These are phyloP conservation scores for Toxotes jaculatrix DNA, from an alignment of 2,113 vertebrate species.

Conservation along the genomic window DNA sequence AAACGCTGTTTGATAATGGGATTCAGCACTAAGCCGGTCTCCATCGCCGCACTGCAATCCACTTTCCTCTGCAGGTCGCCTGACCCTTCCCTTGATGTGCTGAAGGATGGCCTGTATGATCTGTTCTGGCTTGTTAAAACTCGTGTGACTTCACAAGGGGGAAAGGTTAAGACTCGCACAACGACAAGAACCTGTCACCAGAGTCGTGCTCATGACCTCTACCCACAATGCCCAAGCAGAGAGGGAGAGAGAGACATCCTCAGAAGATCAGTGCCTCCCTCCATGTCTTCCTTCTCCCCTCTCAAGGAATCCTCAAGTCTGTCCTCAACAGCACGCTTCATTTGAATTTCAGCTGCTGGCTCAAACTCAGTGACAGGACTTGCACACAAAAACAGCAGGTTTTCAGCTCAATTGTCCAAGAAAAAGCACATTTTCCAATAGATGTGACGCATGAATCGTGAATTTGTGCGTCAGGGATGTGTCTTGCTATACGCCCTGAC, in stretches of 20 bases:
- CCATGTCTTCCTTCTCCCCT: not conserved
- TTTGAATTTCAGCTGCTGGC: constrained; percentile 54
- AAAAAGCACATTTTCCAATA: constrained; percentile 46
- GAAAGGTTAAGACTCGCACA: constrained; percentile 47
- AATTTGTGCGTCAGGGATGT: constrained; percentile 30
- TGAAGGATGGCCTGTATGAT: constrained; percentile 55
- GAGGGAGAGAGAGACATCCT: not conserved
- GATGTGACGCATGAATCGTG: constrained; percentile 33
- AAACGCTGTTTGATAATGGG: constrained; percentile 73
- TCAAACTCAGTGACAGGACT: constrained; percentile 2
- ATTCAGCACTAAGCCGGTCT: constrained; percentile 71
- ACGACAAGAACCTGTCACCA: constrained; percentile 53
- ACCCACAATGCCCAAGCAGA: constrained; percentile 17
- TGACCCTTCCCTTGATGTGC: constrained; percentile 70
- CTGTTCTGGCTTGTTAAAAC: constrained; percentile 67
- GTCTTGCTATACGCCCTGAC: constrained; percentile 46
- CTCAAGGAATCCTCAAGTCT: constrained; percentile 25
- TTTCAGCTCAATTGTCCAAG: constrained; percentile 37
- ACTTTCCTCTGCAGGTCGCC: constrained; percentile 65
- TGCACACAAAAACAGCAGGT: constrained; percentile 15
- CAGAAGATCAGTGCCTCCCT: constrained; percentile 15
- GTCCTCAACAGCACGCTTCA: constrained; percentile 39
- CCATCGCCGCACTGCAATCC: constrained; percentile 59
- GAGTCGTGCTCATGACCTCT: constrained; percentile 39
- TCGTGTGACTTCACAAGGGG: constrained; percentile 59